phyloP scores from a whole-genome alignment of 2,888 invertebrate species.

The Amiota communis region DNA sequence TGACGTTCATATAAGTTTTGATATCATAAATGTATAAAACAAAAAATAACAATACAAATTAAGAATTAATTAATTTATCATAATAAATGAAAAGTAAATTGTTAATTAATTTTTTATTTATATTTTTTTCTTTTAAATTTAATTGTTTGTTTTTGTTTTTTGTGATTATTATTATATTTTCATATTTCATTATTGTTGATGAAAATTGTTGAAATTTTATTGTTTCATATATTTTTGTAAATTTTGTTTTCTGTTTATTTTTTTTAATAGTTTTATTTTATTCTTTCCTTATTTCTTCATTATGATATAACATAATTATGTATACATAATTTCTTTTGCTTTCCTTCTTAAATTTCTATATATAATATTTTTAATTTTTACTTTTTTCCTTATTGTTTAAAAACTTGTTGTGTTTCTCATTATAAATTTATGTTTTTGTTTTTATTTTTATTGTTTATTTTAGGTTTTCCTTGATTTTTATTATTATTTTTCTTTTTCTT shows the following conservation, averaged over 20 bases:
- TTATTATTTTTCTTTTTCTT: constrained; percentile 35
- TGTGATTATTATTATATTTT: constrained; percentile 22
- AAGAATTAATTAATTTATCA: constrained; percentile 40
- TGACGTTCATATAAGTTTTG: constrained; percentile 22
- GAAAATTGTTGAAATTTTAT: not conserved
- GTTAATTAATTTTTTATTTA: not conserved
- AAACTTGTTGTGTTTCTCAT: no score
- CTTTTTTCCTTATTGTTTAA: no score
- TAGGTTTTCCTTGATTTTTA: constrained; percentile 30
- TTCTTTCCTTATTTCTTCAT: not conserved
- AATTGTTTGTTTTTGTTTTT: constrained; percentile 11
- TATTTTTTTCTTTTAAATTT: not conserved
- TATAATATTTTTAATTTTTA: not conserved
- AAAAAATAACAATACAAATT: constrained; percentile 52
- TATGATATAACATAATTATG: no score
- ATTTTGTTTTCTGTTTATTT: not conserved
- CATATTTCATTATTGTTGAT: constrained; percentile 33
- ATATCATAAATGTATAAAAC: constrained; percentile 31
- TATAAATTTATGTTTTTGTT: constrained; percentile 13
- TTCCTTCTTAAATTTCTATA: constrained; percentile 34
- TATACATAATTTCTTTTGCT: constrained; percentile 32
- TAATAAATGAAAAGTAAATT: constrained; percentile 22
- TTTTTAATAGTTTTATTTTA: constrained; percentile 3
- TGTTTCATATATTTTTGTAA: not conserved
- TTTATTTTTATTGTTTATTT: constrained; percentile 25